Percentiles rank a stretch among this genome's conserved stretches.
These are phyloP conservation scores for Neogale vison DNA, from an alignment of 2,113 vertebrate species.

Conservation along the genomic window DNA sequence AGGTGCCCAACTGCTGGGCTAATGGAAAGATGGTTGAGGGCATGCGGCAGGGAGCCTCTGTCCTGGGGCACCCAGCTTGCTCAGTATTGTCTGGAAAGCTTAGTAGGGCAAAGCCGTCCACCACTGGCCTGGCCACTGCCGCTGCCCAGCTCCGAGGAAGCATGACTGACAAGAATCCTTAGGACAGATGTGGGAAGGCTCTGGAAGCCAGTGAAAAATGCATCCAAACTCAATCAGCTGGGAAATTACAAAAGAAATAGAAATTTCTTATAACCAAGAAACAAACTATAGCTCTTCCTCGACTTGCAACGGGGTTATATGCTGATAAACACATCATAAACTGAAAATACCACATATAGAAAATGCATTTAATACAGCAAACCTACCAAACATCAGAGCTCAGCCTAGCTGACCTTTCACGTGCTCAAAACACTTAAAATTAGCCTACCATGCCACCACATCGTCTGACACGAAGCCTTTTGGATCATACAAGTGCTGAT, in stretches of 20 bases:
- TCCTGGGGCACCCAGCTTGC: fast-evolving
- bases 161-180: background rate
- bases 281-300: background rate
- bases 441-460: background rate
- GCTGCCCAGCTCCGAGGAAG: background rate
- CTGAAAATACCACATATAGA: background rate
- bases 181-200: background rate
- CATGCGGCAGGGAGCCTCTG: fast-evolving
- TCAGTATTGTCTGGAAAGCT: background rate
- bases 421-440: background rate
- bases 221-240: too few relatives aligned
- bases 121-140: fast-evolving
- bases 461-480: background rate
- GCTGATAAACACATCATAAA: background rate
- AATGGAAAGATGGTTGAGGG: fast-evolving
- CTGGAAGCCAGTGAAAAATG: background rate
- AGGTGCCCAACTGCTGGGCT: background rate
- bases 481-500: background rate
- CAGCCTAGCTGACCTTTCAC: background rate
- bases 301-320: background rate
- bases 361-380: background rate
- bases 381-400: background rate
- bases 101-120: background rate
- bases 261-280: background rate
- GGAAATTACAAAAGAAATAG: background rate